Base-by-base conservation (phyloP, 1,140 invertebrate species). In the Sarcophaga peregrina region DNA sequence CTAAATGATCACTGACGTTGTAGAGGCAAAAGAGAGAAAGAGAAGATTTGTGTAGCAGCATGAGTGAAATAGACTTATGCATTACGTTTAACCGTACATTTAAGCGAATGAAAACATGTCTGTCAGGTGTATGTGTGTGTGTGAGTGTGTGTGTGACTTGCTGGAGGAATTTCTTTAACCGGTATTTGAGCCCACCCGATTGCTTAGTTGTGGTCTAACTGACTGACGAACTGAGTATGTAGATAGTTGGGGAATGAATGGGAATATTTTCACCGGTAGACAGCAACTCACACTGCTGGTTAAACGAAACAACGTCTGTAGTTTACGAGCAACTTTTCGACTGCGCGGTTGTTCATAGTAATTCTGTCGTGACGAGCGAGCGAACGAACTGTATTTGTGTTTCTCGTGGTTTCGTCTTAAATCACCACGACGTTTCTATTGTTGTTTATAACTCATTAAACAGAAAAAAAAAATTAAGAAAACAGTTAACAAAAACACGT, bases 321-420 rank as follows among this genome's bases (percentile, higher is more conserved):
- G 83, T 83, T 83, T 74, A 68, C 62, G 75, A 73, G 80, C 80
- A 80, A 72, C 83, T 62, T 82, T 83, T 62, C 52, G 68, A 68
- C 78, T 54, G 83, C 80, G 78, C 83, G 83, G 83, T 83, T 73
- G 83, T 83, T 11, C 50, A 50, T 37, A 45, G 45, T 25, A 25
- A n/a, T 68, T 20, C 75, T 50, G 8, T 78, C 75, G 75, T 78
- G 20, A 17, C 75, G 75, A 50, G 8, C 75, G 75, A 50, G 8
- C 62, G 17, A 20, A 68, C 8, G 8, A 68, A 25, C 25, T 68
- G 8, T 25, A n/a, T 20, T 20, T 5, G 10, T 68, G 17, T 20
- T 68, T 37, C 1, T 37, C 25, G 25, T 8, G 62, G 17, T 68
- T n/a, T 68, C 62, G 62, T 25, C n/a, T 20, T 20, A 68, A 20